Conservation (phyloP, 37 sponge, comb jelly and placozoan species). For the Ianthella basta region DNA sequence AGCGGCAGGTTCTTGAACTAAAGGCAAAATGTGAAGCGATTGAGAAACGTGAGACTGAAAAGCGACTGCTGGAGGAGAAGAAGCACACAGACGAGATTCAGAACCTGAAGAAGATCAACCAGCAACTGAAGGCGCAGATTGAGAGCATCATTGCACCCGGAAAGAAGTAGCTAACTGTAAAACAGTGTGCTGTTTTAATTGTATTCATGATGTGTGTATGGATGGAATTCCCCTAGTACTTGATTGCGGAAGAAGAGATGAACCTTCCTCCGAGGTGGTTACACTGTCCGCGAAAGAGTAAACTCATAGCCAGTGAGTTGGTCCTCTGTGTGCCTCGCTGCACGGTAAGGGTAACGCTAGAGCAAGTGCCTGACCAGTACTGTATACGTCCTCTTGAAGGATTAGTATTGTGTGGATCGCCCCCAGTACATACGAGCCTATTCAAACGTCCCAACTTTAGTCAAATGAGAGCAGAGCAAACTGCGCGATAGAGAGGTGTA, state of each 20-base stretch:
- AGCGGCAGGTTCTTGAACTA: conserved; percentile 84
- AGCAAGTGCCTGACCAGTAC: too few species aligned
- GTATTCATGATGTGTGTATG: not conserved
- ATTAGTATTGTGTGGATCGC: too few species aligned
- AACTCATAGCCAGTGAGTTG: conserved; percentile 75
- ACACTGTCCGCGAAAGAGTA: conserved; percentile 92
- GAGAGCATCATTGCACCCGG: conserved; percentile 95
- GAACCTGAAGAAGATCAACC: conserved; percentile 92
- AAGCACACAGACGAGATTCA: conserved; percentile 96
- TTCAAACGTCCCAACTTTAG: too few species aligned
- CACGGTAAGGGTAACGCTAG: too few species aligned
- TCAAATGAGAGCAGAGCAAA: too few species aligned
- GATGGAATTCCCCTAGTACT: too few species aligned
- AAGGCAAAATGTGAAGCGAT: conserved; percentile 93
- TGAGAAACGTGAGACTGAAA: conserved; percentile 96
- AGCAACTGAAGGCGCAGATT: conserved; percentile 96
- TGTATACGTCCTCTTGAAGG: too few species aligned
- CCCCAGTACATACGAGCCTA: too few species aligned
- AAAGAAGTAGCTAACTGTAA: conserved; percentile 75
- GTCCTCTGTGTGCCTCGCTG: not conserved
- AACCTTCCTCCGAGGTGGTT: conserved; percentile 91
- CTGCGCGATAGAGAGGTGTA: too few species aligned
- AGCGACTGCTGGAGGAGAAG: conserved; percentile 91
- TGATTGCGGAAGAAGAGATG: not conserved
- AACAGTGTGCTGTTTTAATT: not conserved